These are phyloP conservation scores for Salvelinus sp. DNA, from an alignment of 2,113 vertebrate species.

Conservation along the genomic window DNA sequence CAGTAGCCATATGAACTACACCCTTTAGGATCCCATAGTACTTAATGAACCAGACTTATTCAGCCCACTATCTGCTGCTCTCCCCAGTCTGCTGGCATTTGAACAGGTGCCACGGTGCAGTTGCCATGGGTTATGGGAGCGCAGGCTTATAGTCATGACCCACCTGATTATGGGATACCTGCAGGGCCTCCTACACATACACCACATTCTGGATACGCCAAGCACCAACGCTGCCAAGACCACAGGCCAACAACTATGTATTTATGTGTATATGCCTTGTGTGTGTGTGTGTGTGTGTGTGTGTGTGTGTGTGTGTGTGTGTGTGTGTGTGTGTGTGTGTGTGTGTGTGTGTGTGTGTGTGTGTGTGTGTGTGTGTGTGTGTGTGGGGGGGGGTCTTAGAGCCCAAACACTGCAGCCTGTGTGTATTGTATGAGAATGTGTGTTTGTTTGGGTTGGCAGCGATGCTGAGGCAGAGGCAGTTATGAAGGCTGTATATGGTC, in stretches of 20 bases:
- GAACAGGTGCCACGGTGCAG: conserved; percentile 38
- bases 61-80: conserved; percentile 15
- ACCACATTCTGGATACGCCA: conserved; percentile 24
- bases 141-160: conserved; percentile 22
- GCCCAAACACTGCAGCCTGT: background rate
- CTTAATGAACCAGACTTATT: conserved; percentile 29
- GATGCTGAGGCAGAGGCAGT: background rate
- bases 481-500: background rate
- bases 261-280: background rate
- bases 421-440: background rate
- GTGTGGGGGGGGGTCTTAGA: background rate
- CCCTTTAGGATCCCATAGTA: conserved; percentile 6
- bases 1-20: background rate
- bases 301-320: conserved; percentile 7
- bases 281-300: background rate
- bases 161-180: conserved; percentile 31
- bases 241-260: conserved; percentile 10
- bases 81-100: background rate
- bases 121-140: conserved; percentile 2
- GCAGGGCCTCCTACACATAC: conserved; percentile 9
- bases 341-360: too few species aligned
- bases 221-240: conserved; percentile 24
- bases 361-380: too few species aligned
- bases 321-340: background rate
- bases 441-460: background rate